phyloP scores from a whole-genome alignment of 2,888 invertebrate species.

The Sylvicola cinctus region DNA sequence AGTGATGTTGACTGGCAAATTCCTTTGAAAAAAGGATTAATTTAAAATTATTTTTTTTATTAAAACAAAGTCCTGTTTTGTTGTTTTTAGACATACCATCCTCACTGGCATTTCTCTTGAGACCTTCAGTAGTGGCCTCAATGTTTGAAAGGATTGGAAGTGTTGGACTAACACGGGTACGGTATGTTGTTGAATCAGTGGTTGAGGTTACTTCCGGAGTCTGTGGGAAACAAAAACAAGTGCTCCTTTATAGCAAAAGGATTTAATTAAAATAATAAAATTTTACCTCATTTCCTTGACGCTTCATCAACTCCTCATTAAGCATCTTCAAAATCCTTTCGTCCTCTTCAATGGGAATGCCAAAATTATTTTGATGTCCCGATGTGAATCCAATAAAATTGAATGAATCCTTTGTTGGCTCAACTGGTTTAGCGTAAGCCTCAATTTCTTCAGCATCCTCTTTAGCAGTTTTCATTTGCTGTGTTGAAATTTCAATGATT shows the following conservation, averaged over 20 bases:
- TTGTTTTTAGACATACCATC: conserved; percentile 19
- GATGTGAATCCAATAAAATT: conserved; percentile 28
- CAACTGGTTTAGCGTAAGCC: background rate
- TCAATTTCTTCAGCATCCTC: conserved; percentile 5
- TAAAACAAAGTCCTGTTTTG: background rate
- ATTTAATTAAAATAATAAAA: background rate
- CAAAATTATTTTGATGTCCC: conserved; percentile 40
- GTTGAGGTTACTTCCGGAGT: conserved; percentile 17
- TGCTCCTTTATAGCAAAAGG: no score
- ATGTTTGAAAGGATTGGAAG: conserved; percentile 29
- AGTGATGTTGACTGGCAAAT: conserved; percentile 21
- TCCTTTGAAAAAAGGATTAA: conserved; percentile 8
- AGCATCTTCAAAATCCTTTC: conserved; percentile 24
- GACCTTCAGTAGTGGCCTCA: conserved; percentile 19
- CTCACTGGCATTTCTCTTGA: conserved; percentile 18
- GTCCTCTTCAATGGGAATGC: conserved; percentile 38
- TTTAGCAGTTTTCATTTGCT: conserved; percentile 1
- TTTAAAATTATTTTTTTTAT: conserved; percentile 9
- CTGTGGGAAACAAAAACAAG: no score
- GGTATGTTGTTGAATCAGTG: conserved; percentile 29
- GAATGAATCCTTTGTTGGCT: conserved; percentile 8
- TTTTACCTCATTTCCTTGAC: conserved; percentile 9
- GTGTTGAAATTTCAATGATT: conserved; percentile 7
- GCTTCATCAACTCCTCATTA: conserved; percentile 14
- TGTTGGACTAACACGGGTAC: conserved; percentile 39